Evolutionary conservation across 1,140 invertebrate genomes (phyloP).

Genomic region (Drosophila ironensis): DNA sequence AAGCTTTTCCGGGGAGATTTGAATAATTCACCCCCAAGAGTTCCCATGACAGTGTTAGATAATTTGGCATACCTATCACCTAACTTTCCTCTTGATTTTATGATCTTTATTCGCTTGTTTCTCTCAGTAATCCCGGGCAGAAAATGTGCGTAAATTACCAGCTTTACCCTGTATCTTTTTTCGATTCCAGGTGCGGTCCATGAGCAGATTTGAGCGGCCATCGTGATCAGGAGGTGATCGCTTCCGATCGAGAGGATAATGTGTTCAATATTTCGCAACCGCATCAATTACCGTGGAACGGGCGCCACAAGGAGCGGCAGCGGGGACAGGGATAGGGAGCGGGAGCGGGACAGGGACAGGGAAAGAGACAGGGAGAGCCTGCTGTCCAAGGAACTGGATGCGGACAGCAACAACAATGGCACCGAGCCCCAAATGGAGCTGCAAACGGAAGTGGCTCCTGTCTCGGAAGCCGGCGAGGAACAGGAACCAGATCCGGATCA

Average conservation of each 20-base stretch:
- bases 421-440: slow-evolving; percentile 17
- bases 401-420: slow-evolving; percentile 75
- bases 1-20: too few species aligned
- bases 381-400: slow-evolving; percentile 52
- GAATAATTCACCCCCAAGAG: too few species aligned
- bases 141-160: slow-evolving; percentile 48
- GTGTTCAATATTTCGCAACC: slow-evolving; percentile 81
- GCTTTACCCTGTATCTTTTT: slow-evolving; percentile 15
- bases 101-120: too few species aligned
- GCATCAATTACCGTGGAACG: slow-evolving; percentile 78
- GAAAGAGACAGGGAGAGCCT: slow-evolving; percentile 7
- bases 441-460: slow-evolving; percentile 6
- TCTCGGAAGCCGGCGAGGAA: background rate
- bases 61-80: background rate
- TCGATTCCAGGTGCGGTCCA: slow-evolving; percentile 39
- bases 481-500: background rate
- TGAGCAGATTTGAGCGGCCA: slow-evolving; percentile 19
- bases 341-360: slow-evolving; percentile 1
- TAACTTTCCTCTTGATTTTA: slow-evolving; percentile 6
- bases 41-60: too few species aligned
- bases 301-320: slow-evolving; percentile 49
- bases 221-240: slow-evolving; percentile 38
- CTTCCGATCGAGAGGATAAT: slow-evolving; percentile 57
- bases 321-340: slow-evolving; percentile 1
- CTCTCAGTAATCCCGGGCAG: background rate